Conservation (phyloP, 2,888 invertebrate species). For the Atrina japonica region DNA sequence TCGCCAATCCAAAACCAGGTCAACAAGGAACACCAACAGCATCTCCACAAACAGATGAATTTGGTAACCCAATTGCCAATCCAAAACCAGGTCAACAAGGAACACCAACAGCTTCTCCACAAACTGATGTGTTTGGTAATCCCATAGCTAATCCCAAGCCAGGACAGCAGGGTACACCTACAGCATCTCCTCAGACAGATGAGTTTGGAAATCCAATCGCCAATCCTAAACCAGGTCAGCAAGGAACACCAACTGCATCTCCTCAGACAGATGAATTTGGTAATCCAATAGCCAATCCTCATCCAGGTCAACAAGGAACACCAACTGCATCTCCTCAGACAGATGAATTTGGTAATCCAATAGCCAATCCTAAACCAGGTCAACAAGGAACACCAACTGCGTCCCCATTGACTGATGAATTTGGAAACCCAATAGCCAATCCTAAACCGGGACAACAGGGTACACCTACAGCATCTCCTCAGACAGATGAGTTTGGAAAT, state of each 20-base stretch:
- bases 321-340: conserved; percentile 46
- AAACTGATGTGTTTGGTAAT: conserved; percentile 18
- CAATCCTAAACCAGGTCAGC: too few relatives aligned
- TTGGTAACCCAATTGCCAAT: conserved; percentile 25
- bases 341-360: too few relatives aligned
- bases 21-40: conserved; percentile 46
- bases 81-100: conserved; percentile 19
- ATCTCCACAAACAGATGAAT: conserved; percentile 34
- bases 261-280: conserved; percentile 19
- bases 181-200: conserved; percentile 17
- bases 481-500: too few relatives aligned
- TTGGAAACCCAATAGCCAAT: conserved; percentile 26
- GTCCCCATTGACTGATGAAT: conserved; percentile 27
- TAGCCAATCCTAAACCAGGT: too few relatives aligned
- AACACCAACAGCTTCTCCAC: conserved; percentile 42
- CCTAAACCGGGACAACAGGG: too few relatives aligned
- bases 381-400: conserved; percentile 40
- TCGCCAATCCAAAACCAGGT: conserved; percentile 31
- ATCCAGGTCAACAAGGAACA: neutral
- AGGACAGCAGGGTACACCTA: conserved; percentile 1
- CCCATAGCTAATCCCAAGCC: conserved; percentile 11
- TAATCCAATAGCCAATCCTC: conserved; percentile 34
- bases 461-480: too few relatives aligned
- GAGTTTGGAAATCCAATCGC: conserved; percentile 16
- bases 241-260: too few relatives aligned